Base-by-base conservation (phyloP, 2,888 invertebrate genomes). In the Dione vanillae region DNA sequence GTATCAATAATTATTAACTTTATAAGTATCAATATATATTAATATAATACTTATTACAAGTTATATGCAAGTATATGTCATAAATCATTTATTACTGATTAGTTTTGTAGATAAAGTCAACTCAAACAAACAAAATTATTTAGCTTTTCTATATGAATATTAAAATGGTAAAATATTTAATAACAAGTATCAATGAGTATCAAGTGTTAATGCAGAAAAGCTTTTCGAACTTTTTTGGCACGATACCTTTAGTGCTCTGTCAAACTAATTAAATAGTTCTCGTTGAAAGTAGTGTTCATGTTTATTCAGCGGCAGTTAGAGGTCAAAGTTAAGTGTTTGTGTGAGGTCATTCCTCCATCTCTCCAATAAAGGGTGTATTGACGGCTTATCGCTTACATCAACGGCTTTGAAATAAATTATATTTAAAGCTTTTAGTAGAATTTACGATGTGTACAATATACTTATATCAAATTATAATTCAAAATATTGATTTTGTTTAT, bases 241-340 rank as follows among this genome's bases (percentile, higher is more conserved):
- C 45, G 43, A 61, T 61, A 61, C 45, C 16, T 45, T 45, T 11
- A 45, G 45, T 61, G 43, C 27, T 45, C 10, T 45, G 16, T 35
- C 61, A 16, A 16, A 61, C 45, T 61, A 27, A 45, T 61, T 61
- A 45, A 61, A 45, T 35, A 35, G 35, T 61, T 61, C 16, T 45
- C 16, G 45, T 45, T 61, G 35, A 27, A 35, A 45, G 43, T 61
- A 61, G 43, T 61, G 27, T 27, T 61, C 35, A 2, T 61, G 27
- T 45, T 61, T 61, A 61, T 61, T 61, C n/a, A 61, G 11, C 6
- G 35, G 1, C 43, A 61, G 61, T 61, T 45, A n/a, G 27, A 27
- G 61, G 27, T 61, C 45, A 35, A n/a, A n/a, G 27, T 45, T 27
- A 45, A 45, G 56, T 56, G 11, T 56, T 11, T 56, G 14, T 52